Evolutionary conservation across 2,113 vertebrate species (phyloP).

Genomic region (Andinoacara biseriatus): DNA sequence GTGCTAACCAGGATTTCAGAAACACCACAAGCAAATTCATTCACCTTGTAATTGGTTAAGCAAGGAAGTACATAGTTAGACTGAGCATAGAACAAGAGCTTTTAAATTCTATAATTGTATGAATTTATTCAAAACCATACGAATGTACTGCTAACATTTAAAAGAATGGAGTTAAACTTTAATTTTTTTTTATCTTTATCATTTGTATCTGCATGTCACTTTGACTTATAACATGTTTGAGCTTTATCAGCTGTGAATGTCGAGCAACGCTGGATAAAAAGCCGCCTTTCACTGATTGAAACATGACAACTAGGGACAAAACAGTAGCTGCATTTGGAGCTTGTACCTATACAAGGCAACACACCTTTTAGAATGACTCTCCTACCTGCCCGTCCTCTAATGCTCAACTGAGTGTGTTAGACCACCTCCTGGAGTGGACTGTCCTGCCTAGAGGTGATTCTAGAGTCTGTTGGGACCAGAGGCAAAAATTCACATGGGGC

Average conservation of each 20-base stretch:
- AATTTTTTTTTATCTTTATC: background rate
- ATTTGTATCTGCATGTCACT: background rate
- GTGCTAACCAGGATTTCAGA: constrained; percentile 32
- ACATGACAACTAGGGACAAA: background rate
- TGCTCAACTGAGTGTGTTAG: background rate
- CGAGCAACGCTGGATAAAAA: background rate
- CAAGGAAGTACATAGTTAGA: background rate
- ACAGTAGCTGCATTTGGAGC: background rate
- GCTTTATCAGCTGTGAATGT: background rate
- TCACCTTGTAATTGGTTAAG: constrained; percentile 47
- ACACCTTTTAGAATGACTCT: background rate
- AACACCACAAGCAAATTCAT: constrained; percentile 31
- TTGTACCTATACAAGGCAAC: background rate
- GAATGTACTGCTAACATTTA: background rate
- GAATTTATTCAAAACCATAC: background rate
- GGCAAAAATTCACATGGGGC: background rate
- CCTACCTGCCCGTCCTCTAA: background rate
- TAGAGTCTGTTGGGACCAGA: background rate
- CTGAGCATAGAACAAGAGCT: background rate
- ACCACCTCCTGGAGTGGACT: background rate
- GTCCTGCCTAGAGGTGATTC: background rate
- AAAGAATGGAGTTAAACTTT: background rate
- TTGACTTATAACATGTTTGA: background rate
- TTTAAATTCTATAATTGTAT: background rate
- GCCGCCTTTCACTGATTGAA: background rate